Base-by-base conservation (phyloP, 2,113 vertebrate genomes). In the Triplophysa siluroides region DNA sequence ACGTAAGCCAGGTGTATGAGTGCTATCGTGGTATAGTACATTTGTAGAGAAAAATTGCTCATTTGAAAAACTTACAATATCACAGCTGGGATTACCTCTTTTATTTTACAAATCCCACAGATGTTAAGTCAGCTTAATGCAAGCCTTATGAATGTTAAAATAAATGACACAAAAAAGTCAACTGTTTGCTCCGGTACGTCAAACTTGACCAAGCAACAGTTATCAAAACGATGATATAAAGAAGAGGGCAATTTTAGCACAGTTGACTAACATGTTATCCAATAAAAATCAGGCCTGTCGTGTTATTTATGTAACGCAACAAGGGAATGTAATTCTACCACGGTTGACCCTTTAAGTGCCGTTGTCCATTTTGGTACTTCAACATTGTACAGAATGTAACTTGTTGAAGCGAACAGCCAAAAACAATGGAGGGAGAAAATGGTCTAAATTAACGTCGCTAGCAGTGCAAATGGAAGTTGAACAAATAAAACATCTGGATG, bases 381-480 rank as follows among this genome's bases (percentile, higher is more conserved):
- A 56, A 58, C n/a, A 8, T 21, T 58, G 19, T n/a, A 8, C 54
- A 58, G 1, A 58, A 58, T 58, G 19, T 58, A 21, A 58, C 54
- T 21, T 58, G 29, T 60, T 76, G 24, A 79, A 71, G 10, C 19
- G 38, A 43, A 73, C 9, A 63, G 54, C 23, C 41, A 78, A 79
- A 58, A 76, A 76, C 80, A 76, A 79, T 65, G 43, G 2, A 6
- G 9, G 19, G 2, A 24, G 19, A 50, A 43, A 76, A 18, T 9
- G 19, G 8, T 3, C 14, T 10, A 12, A 70, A 75, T 67, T 26
- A 65, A 69, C 66, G 43, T 67, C 74, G 26, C 47, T 81, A 19
- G 43, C 43, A 45, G 56, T 54, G 47, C 58, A 81, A 81, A 81
- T 76, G 33, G 58, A 62, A 65, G 38, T 64, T 68, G 76, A 79